Base-by-base conservation (phyloP, 1,140 invertebrate species). In the Muscidifurax raptorellus region DNA sequence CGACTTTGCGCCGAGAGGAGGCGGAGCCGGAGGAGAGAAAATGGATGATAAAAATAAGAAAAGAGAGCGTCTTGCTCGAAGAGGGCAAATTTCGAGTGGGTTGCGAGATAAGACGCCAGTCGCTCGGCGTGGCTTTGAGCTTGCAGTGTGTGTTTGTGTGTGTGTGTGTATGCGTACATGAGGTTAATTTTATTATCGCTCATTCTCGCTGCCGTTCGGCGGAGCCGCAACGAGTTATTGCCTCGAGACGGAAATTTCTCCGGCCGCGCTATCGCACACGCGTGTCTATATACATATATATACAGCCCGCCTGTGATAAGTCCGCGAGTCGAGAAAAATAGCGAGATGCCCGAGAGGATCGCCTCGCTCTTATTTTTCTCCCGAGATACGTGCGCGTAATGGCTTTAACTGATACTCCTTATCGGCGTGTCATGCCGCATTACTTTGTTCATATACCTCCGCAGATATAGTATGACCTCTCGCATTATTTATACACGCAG, bases 101-200 rank as follows among this genome's bases (percentile, higher is more conserved):
- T 36, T 67, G 30, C 36, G 67, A 27, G 83, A 84, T 84, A 84
- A 84, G 78, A 22, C 67, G 27, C 5, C 52, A 15, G 66, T n/a
- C n/a, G n/a, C 32, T 77, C 66, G 75, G 82, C 59, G n/a, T n/a
- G 44, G 66, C 83, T 47, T 79, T 44, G 59, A 64, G 32, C 52
- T 13, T 47, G 10, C 40, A 10, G 40, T 47, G 44, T 12, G 44
- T 13, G 12, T 52, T 2, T 59, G 7, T 4, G 22, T 18, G 22
- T n/a, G 13, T 22, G 59, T 66, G 18, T 3, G 40, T 22, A 44
- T 32, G 40, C 47, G 1, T n/a, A 52, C 12, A 28, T 22, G 30
- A 59, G 79, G 74, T 79, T 82, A 82, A 85, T 85, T 85, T 85
- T 77, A 82, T 81, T 82, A 81, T 78, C 84, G 84, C 84, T 80